Evolutionary conservation across 2,888 invertebrate genomes (phyloP).

Genomic region (Temnothorax rugatulus): DNA sequence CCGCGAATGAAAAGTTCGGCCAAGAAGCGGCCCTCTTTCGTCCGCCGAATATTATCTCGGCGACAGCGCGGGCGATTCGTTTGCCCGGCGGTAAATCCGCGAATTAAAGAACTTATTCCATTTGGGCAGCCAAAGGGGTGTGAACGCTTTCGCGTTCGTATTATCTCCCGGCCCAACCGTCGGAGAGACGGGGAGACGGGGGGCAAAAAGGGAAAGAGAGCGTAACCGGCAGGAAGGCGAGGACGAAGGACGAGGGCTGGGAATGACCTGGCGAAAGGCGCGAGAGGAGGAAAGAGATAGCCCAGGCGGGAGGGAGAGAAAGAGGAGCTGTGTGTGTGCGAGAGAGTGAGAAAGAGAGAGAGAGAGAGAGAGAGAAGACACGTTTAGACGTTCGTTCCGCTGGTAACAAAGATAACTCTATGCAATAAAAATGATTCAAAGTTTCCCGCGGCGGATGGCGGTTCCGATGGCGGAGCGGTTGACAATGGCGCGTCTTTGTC

Average conservation of each 20-base stretch:
- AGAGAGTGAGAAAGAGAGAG: conserved; percentile 56
- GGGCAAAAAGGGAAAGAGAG: conserved; percentile 73
- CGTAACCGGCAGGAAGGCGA: conserved; percentile 74
- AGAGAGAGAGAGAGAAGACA: conserved; percentile 80
- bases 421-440: conserved; percentile 87
- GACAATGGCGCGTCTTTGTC: conserved; percentile 86
- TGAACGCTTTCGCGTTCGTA: conserved; percentile 85
- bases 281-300: conserved; percentile 74
- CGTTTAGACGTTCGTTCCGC: conserved; percentile 86
- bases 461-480: conserved; percentile 86
- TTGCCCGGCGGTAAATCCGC: conserved; percentile 84
- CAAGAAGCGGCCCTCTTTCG: conserved; percentile 55
- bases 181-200: conserved; percentile 71
- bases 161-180: conserved; percentile 80
- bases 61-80: conserved; percentile 74
- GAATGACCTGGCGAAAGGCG: conserved; percentile 75
- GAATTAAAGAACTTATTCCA: conserved; percentile 86
- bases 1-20: conserved; percentile 56
- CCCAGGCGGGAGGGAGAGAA: conserved; percentile 61
- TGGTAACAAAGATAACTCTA: conserved; percentile 86
- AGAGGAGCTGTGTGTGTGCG: conserved; percentile 56
- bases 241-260: conserved; percentile 74
- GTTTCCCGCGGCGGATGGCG: conserved; percentile 86
- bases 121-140: conserved; percentile 86
- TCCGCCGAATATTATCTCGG: conserved; percentile 69